These are phyloP conservation scores for Taphrorychus bicolor DNA, from an alignment of 2,888 invertebrate genomes.

Conservation along the genomic window DNA sequence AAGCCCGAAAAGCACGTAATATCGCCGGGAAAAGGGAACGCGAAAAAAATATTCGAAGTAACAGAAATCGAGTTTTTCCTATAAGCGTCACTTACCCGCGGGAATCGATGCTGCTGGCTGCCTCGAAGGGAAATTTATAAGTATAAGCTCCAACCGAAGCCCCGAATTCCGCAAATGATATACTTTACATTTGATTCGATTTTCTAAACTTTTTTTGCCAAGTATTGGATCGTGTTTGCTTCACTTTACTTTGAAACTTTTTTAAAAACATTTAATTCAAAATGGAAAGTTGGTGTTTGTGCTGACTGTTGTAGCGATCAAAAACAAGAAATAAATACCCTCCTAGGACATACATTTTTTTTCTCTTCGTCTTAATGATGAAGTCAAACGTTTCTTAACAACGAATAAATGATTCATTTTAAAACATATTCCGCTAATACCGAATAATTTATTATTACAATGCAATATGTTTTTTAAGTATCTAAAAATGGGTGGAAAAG, in stretches of 20 bases:
- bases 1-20: neutral
- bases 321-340: too few species aligned
- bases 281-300: too few species aligned
- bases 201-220: neutral
- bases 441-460: neutral
- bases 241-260: too few species aligned
- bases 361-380: too few species aligned
- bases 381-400: too few species aligned
- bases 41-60: constrained; percentile 1
- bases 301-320: too few species aligned
- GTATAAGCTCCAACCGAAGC: neutral
- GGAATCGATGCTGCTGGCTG: neutral
- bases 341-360: too few species aligned
- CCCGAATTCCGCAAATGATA: neutral
- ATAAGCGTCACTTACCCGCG: constrained; percentile 4
- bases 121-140: neutral
- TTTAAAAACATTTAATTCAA: too few species aligned
- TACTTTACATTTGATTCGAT: neutral
- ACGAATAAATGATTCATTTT: too few species aligned
- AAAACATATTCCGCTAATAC: too few species aligned
- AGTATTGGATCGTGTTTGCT: too few species aligned
- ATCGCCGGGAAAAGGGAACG: neutral
- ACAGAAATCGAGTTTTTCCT: constrained; percentile 7
- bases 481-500: neutral
- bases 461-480: neutral